phyloP scores from a whole-genome alignment of 2,113 vertebrate species.

The Urocolius indicus region DNA sequence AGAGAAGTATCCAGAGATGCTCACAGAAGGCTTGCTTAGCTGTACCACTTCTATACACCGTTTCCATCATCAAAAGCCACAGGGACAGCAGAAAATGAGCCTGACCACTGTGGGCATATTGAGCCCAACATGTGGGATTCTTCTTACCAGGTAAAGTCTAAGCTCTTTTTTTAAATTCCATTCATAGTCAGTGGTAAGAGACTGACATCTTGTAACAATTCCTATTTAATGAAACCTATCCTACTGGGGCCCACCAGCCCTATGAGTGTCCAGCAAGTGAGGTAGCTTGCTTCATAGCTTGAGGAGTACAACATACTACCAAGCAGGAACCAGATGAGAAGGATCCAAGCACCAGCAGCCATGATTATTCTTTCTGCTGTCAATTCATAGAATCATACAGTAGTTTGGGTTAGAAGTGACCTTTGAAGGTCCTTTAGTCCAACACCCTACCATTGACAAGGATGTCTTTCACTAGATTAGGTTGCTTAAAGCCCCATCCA shows the following conservation, averaged over 20 bases:
- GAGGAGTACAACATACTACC: not conserved
- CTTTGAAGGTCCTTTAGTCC: not conserved
- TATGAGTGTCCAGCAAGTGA: not conserved
- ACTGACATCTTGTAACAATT: rapidly evolving
- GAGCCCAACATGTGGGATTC: not conserved
- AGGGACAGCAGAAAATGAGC: not conserved
- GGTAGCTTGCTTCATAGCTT: not conserved
- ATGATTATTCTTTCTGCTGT: not conserved
- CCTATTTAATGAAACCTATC: not conserved
- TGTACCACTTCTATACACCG: not conserved
- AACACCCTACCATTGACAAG: not conserved
- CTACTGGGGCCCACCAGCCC: not conserved
- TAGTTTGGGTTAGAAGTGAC: not conserved
- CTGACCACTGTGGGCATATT: not conserved
- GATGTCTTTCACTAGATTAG: not conserved
- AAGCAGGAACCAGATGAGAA: not conserved
- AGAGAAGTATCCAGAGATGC: not conserved
- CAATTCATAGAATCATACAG: not conserved
- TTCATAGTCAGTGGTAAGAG: not conserved
- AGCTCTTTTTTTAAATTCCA: not conserved
- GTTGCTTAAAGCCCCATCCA: not conserved
- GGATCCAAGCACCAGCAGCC: not conserved
- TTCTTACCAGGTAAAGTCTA: not conserved
- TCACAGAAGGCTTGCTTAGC: not conserved
- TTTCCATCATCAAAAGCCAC: not conserved